A percentile compares a stretch with the other conserved stretches of the same genome.
Conservation (phyloP, 2,113 vertebrate species). For the Limanda limanda region DNA sequence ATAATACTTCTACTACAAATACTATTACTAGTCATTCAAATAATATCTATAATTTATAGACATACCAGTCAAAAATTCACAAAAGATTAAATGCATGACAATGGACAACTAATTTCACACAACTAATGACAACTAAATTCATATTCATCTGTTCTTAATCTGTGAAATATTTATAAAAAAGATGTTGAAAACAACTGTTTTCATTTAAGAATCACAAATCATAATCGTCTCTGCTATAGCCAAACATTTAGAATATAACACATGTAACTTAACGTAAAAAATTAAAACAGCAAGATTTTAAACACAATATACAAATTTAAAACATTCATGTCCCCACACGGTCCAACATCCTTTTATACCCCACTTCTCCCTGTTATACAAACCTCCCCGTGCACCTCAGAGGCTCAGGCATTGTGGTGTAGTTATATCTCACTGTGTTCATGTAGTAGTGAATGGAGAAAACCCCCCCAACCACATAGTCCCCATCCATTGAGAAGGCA, state of each 20-base stretch:
- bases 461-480: constrained; percentile 75
- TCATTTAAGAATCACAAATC: not conserved
- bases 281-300: not conserved
- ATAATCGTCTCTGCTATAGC: not conserved
- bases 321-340: not conserved
- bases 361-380: constrained; percentile 25
- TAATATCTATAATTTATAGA: too few relatives aligned
- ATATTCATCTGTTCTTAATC: too few relatives aligned
- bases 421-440: constrained; percentile 53
- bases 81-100: not conserved
- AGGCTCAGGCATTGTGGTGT: constrained; percentile 64
- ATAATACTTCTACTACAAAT: too few relatives aligned
- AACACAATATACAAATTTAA: not conserved
- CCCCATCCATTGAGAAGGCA: constrained; percentile 69
- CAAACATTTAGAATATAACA: not conserved
- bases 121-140: too few relatives aligned
- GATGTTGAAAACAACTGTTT: too few relatives aligned
- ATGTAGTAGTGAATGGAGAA: constrained; percentile 72
- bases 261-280: not conserved
- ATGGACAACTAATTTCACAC: not conserved
- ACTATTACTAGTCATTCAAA: too few relatives aligned
- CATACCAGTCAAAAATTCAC: too few relatives aligned
- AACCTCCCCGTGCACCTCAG: constrained; percentile 75
- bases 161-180: too few relatives aligned
- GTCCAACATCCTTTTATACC: not conserved